Evolutionary conservation across 2,113 vertebrate genomes (phyloP), one percentile per base, ranked within the genome.

Genomic region (Nycticebus coucang): DNA sequence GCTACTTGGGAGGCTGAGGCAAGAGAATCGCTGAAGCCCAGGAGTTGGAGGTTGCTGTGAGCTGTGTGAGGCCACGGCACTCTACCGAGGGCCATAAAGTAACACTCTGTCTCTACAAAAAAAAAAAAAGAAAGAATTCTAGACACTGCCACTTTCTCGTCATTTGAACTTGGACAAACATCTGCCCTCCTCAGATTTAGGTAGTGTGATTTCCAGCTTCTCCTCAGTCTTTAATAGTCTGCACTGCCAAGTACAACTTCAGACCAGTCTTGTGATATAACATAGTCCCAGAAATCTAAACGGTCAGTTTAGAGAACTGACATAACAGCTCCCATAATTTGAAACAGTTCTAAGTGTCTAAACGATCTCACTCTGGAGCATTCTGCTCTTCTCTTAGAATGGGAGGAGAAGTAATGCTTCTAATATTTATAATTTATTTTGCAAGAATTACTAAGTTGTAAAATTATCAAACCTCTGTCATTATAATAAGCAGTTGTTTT

Each of bases 361-460:
- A 21, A 28, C 28, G 60, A 45, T 15, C 45, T 92, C 84, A 80
- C 60, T 75, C 6, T 28, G 17, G 19, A 85, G 15, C 75, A 71
- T 71, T 64, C 57, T 87, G 45, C 24, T 8, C 37, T 45, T 64
- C 5, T 74, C 91, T 77, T 74, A 75, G 57, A 21, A 78, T 4
- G 9, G 33, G 11, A 93, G 15, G 26, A 95, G 28, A 93, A 93
- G 1, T 22, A 62, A 18, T 45, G 28, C 4, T 81, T 85, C 28
- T 21, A 88, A 68, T 33, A 82, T 24, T 68, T 86, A 72, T 28
- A 57, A 80, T 55, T 89, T 87, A 74, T 95, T 91, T 85, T 22
- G 24, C 55, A 85, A 81, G 18, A 84, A 66, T 68, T 57, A 4
- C 87, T 74, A 87, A 72, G 22, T 28, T 71, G 90, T 50, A 87